These are phyloP conservation scores for Protodeltote pygarga DNA, from an alignment of 2,888 invertebrate species.

Conservation along the genomic window DNA sequence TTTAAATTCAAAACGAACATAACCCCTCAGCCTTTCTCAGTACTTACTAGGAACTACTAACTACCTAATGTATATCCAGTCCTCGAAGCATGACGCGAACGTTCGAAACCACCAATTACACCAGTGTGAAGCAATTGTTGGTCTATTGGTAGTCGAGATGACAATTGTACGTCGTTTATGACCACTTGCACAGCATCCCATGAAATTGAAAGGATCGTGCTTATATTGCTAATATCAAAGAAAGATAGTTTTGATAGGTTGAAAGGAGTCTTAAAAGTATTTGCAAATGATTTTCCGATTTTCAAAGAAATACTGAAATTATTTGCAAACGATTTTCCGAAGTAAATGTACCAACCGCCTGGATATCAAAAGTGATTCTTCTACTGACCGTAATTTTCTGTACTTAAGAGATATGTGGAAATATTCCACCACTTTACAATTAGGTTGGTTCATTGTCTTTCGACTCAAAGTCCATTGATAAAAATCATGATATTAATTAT, in stretches of 20 bases:
- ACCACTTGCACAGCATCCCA: slow-evolving; percentile 60
- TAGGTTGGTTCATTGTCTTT: slow-evolving; percentile 8
- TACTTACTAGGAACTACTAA: no score
- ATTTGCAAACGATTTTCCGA: no score
- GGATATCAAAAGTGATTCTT: no score
- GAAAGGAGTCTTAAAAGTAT: neutral
- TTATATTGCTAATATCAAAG: slow-evolving; percentile 13
- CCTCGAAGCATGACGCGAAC: slow-evolving; percentile 35
- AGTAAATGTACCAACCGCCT: no score
- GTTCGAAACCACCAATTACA: slow-evolving; percentile 63
- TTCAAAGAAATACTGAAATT: neutral
- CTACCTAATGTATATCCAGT: slow-evolving; percentile 35
- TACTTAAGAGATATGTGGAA: slow-evolving; percentile 4
- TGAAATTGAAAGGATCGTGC: slow-evolving; percentile 36
- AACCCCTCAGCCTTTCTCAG: no score
- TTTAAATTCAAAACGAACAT: no score
- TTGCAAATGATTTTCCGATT: no score
- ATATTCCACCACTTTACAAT: slow-evolving; percentile 10
- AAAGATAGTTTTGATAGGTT: neutral
- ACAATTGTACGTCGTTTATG: slow-evolving; percentile 66
- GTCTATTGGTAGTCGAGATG: slow-evolving; percentile 48
- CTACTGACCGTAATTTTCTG: no score
- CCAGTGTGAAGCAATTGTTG: slow-evolving; percentile 66
- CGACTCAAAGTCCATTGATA: slow-evolving; percentile 28
- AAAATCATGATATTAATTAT: slow-evolving; percentile 2